These are phyloP conservation scores for Rhineura floridana DNA, from an alignment of 2,113 vertebrate genomes.

Conservation along the genomic window DNA sequence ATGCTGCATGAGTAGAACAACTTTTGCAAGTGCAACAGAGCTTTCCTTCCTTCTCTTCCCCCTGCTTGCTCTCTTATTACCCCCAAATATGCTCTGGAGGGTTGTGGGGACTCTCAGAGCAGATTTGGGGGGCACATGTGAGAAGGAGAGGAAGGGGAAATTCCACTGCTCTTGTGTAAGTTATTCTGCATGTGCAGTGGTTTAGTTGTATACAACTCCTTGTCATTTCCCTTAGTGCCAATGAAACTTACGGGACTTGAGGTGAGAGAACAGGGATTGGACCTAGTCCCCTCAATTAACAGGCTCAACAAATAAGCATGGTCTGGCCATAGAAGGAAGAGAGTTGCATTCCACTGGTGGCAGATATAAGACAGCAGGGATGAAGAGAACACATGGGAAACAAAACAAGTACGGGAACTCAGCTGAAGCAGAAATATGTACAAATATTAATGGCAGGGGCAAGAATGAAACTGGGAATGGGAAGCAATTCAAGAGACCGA, in stretches of 20 bases:
- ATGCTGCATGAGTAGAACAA: too few species aligned
- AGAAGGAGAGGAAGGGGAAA: too few species aligned
- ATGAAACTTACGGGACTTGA: not conserved
- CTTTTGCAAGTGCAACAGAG: too few species aligned
- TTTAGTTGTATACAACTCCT: too few species aligned
- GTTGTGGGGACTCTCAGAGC: too few species aligned
- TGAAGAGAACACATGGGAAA: not conserved
- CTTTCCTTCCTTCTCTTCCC: too few species aligned
- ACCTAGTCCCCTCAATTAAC: not conserved
- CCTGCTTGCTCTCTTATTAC: too few species aligned
- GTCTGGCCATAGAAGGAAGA: not conserved
- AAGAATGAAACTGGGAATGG: not conserved
- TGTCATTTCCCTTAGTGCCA: not conserved
- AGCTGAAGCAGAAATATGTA: not conserved
- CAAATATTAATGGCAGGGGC: not conserved
- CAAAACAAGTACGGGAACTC: not conserved
- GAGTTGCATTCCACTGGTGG: not conserved
- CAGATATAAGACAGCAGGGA: not conserved
- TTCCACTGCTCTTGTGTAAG: too few species aligned
- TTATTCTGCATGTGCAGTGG: too few species aligned
- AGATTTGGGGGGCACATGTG: too few species aligned
- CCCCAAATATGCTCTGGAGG: too few species aligned
- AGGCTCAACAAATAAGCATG: not conserved
- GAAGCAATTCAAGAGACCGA: not conserved
- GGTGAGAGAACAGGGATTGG: not conserved